These are phyloP conservation scores for Lamprologus sp. DNA, from an alignment of 2,113 vertebrate genomes.

Conservation along the genomic window DNA sequence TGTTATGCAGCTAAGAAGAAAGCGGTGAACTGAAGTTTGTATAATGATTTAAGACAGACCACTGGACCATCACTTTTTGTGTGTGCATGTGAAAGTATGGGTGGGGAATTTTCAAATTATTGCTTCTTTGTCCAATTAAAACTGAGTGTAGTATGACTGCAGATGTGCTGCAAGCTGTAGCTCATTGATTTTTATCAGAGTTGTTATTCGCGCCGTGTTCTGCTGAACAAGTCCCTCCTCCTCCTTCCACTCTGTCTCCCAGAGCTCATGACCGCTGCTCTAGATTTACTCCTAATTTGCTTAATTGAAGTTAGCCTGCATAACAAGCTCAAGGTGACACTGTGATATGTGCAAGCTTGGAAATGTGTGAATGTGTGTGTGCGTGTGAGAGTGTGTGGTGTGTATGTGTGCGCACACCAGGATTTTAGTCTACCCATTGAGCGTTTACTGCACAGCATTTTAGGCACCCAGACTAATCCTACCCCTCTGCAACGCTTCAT, in stretches of 20 bases:
- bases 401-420: not conserved
- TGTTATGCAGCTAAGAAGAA: not conserved
- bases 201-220: constrained; percentile 20
- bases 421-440: not conserved
- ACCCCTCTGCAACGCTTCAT: not conserved
- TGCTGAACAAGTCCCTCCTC: constrained; percentile 28
- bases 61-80: not conserved
- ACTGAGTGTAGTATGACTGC: not conserved
- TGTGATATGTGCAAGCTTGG: not conserved
- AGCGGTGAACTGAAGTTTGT: not conserved
- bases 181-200: constrained; percentile 50
- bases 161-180: constrained; percentile 30
- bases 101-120: not conserved
- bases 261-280: constrained; percentile 36
- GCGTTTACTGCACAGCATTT: not conserved
- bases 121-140: not conserved
- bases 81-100: not conserved
- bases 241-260: not conserved
- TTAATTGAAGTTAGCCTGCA: constrained; percentile 63
- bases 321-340: constrained; percentile 62
- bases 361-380: not conserved
- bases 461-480: constrained; percentile 11
- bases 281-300: constrained; percentile 59
- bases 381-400: not conserved
- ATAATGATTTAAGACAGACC: not conserved